Conservation (phyloP, 1,140 invertebrate species). For the Nebria ingens region DNA sequence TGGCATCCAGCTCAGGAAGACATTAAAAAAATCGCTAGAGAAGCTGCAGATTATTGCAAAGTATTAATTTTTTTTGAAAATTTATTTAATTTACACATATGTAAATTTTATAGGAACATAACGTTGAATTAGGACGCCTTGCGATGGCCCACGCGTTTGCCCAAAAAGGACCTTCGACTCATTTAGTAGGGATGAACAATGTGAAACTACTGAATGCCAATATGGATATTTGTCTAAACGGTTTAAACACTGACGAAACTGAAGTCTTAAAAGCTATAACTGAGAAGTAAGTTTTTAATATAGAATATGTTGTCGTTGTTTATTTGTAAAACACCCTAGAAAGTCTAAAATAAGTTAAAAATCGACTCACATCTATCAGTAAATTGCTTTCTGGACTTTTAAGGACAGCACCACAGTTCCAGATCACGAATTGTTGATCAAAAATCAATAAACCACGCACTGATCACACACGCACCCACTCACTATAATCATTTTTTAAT, state of each 20-base stretch:
- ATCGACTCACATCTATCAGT: conserved; percentile 14
- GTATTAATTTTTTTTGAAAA: conserved; percentile 31
- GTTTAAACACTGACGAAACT: conserved; percentile 50
- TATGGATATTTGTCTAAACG: conserved; percentile 44
- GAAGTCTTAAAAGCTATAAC: conserved; percentile 46
- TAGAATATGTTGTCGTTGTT: not conserved
- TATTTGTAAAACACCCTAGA: conserved; percentile 14
- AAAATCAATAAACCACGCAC: no score
- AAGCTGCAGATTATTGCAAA: conserved; percentile 53
- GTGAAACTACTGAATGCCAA: conserved; percentile 47
- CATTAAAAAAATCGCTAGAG: conserved; percentile 51
- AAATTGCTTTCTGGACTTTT: conserved; percentile 7
- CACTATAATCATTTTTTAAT: no score
- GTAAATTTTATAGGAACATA: conserved; percentile 37
- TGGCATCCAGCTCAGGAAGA: conserved; percentile 75
- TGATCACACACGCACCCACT: no score
- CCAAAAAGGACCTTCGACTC: conserved; percentile 46
- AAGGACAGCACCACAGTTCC: no score
- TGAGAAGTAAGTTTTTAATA: conserved; percentile 44
- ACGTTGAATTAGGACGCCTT: conserved; percentile 58
- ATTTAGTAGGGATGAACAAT: conserved; percentile 60
- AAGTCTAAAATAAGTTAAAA: conserved; percentile 16
- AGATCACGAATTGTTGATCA: no score
- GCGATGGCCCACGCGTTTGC: conserved; percentile 54
- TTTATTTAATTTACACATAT: conserved; percentile 15